phyloP scores from a whole-genome alignment of 2,888 invertebrate genomes.

The Meteorus cinctellus region DNA sequence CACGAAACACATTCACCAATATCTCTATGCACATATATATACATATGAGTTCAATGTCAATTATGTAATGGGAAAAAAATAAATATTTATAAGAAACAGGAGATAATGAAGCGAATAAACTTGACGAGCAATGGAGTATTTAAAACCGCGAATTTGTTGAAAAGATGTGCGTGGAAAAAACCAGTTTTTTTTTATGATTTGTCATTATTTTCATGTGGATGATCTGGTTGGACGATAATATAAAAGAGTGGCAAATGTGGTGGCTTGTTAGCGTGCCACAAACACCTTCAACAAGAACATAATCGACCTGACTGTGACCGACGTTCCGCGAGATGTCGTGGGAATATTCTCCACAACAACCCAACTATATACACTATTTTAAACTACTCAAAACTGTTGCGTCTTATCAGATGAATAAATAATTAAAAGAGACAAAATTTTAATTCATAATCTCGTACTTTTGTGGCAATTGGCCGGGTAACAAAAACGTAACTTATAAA shows the following conservation, averaged over 20 bases:
- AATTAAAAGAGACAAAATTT: background rate
- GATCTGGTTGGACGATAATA: constrained; percentile 70
- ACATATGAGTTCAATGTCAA: too few relatives aligned
- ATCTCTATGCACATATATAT: constrained; percentile 40
- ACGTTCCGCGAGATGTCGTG: constrained; percentile 36
- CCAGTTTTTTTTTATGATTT: constrained; percentile 65
- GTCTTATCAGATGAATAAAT: constrained; percentile 10
- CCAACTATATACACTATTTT: background rate
- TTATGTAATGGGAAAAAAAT: too few relatives aligned
- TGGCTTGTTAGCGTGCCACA: constrained; percentile 68
- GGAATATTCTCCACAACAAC: constrained; percentile 1
- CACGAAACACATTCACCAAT: too few relatives aligned
- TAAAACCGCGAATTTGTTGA: background rate
- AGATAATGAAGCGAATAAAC: too few relatives aligned
- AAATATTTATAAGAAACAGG: too few relatives aligned
- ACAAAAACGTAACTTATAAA: background rate
- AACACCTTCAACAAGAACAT: constrained; percentile 57
- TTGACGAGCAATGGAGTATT: too few relatives aligned
- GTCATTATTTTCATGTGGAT: constrained; percentile 65
- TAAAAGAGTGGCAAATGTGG: constrained; percentile 67
- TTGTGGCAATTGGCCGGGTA: too few relatives aligned
- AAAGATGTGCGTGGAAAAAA: background rate
- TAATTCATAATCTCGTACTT: background rate
- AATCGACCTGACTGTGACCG: constrained; percentile 45
- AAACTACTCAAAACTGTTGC: background rate